Evolutionary conservation across 2,797 vertebrate species (phyloP), one percentile per base, ranked within the genome.

Genomic region (Tamandua tetradactyla): DNA sequence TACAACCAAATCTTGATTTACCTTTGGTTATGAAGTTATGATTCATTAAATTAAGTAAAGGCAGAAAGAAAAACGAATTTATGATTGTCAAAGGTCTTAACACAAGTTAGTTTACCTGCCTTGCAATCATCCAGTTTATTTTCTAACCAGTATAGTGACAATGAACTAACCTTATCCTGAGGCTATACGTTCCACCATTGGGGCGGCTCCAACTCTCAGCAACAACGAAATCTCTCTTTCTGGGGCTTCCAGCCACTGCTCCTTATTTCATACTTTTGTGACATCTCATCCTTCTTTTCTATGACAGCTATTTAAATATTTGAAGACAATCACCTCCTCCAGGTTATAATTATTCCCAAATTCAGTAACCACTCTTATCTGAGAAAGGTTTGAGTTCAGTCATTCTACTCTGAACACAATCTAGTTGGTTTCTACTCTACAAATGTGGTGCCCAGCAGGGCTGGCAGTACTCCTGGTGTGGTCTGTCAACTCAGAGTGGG

Each of bases 1-100:
- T 62, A 25, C 71, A 61, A 35, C 17, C n/a, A 47, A 49, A 87
- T 57, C 49, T 75, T 62, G 35, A 85, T 78, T 78, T 79, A 92
- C 71, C 23, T 20, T 25, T 96, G 87, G 22, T 35, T 71, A 79
- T 30, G 64, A 84, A 89, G 49, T 78, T 57, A 72, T 14, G 82
- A 49, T 57, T 76, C 82, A 75, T 71, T 89, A 83, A 83, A 76
- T 27, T 76, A 72, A 93, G 85, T 52, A 81, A 94, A 55, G 59
- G 44, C 25, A 86, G 22, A 49, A 10, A 12, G 30, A 27, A 61
- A 44, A n/a, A 22, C 10, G 8, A 42, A 72, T 76, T 59, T 57
- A 55, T 47, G 44, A 18, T 35, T 1, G 0, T 42, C 11, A 69
- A 83, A 25, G 23, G 40, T 87, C 81, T 75, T 87, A 59, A 68